Evolutionary conservation across 1,140 invertebrate genomes (phyloP), one percentile per base, ranked within the genome.

Genomic region (Drosophila fuyamai): DNA sequence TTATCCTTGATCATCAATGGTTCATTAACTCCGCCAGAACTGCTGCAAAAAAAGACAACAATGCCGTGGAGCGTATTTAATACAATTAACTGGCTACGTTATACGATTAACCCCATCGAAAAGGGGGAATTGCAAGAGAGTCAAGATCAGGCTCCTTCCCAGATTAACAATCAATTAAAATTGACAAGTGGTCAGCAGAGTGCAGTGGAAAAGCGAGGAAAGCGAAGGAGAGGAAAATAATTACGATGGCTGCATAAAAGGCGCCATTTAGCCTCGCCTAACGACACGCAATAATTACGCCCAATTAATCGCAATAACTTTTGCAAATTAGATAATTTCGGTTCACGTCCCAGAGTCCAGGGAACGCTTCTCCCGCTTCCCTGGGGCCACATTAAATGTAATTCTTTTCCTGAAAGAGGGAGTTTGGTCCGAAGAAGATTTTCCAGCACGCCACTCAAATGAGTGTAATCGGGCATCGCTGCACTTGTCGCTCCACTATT

Each of bases 81-180:
- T 90, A 85, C 86, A 90, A 90, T 90, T 90, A 90, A 86, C 76
- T 89, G 65, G 60, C 76, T 73, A 82, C 83, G 79, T 88, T 89
- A 89, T 76, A 79, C 83, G 83, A 88, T 88, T 88, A 88, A 89
- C 72, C 83, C 85, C 83, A 51, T 53, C 47, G 40, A 38, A 16
- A 27, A 57, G 58, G 59, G 59, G 38, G 38, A 27, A 54, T 56
- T 36, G 47, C 14, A 40, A 51, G 40, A 46, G 83, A 66, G 16
- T 38, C 71, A 59, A 88, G 83, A 82, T 86, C 83, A 77, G 61
- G 63, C 84, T 63, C 12, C 68, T 59, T 72, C 60, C 63, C 84
- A 88, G 83, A 88, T 90, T 86, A 90, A 90, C 86, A 86, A 90
- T 90, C 86, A 90, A 90, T 90, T 90, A 90, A 83, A 90, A 90